phyloP scores from a whole-genome alignment of 2,113 vertebrate genomes.

The Rattus rattus region DNA sequence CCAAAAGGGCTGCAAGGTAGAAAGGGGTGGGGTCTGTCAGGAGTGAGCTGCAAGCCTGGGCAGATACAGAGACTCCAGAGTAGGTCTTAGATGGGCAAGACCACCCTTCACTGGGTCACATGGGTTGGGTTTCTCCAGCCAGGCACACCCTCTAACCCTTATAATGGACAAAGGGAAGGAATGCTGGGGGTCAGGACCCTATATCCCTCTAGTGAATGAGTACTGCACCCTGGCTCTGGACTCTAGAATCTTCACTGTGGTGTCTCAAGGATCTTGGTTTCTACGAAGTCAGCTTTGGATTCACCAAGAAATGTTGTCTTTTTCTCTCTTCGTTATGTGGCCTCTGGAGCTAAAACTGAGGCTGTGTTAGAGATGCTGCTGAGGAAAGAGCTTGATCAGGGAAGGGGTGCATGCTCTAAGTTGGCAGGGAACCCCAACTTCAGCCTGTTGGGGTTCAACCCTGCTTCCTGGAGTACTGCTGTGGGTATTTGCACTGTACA shows the following conservation, averaged over 20 bases:
- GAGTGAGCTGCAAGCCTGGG: neutral
- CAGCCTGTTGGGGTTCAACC: neutral
- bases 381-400: neutral
- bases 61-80: neutral
- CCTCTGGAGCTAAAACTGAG: neutral
- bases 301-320: slow-evolving; percentile 40
- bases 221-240: neutral
- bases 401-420: neutral
- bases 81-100: neutral
- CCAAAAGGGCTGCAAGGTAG: neutral
- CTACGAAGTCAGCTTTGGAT: slow-evolving; percentile 58
- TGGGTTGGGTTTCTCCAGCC: neutral
- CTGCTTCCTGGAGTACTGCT: neutral
- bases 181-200: neutral
- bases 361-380: neutral
- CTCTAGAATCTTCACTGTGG: neutral
- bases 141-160: neutral
- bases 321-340: neutral
- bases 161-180: neutral
- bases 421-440: neutral
- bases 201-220: neutral
- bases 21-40: neutral
- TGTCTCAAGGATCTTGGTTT: slow-evolving; percentile 11
- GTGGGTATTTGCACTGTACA: neutral
- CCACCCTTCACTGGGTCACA: neutral